Conservation (phyloP, 2,113 vertebrate species). For the Aviceda subcristata region DNA sequence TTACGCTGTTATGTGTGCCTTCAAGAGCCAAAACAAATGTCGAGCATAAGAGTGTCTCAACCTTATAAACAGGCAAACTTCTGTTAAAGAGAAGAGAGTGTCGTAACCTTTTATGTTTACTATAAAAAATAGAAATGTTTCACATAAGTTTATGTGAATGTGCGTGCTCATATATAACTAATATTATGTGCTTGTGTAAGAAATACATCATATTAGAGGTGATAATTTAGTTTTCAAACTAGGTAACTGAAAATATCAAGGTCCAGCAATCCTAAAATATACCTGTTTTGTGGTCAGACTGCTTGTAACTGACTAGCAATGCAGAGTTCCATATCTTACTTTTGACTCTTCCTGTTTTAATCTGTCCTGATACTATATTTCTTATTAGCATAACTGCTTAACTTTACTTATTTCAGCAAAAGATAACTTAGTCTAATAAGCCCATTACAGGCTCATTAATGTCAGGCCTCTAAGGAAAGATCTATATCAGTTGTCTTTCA, state of each 20-base stretch:
- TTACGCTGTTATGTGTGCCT: neutral
- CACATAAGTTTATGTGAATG: neutral
- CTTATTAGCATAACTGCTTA: neutral
- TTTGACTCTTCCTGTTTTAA: neutral
- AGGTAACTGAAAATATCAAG: neutral
- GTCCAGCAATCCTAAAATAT: neutral
- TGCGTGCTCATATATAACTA: neutral
- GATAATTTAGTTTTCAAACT: neutral
- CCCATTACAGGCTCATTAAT: constrained; percentile 9
- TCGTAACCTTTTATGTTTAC: neutral
- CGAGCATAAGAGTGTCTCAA: neutral
- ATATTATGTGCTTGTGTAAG: neutral
- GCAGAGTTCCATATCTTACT: neutral
- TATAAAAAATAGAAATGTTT: neutral
- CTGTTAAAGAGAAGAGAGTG: neutral
- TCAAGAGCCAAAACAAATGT: neutral
- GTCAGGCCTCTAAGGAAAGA: neutral
- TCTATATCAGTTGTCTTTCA: neutral
- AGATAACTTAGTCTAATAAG: constrained; percentile 1
- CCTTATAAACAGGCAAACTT: neutral
- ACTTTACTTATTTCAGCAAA: neutral
- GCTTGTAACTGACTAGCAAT: neutral
- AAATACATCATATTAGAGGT: neutral
- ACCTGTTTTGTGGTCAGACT: neutral
- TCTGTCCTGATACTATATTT: neutral